Conservation (phyloP, 2,113 vertebrate species). For the Corythornis madagascariensis region DNA sequence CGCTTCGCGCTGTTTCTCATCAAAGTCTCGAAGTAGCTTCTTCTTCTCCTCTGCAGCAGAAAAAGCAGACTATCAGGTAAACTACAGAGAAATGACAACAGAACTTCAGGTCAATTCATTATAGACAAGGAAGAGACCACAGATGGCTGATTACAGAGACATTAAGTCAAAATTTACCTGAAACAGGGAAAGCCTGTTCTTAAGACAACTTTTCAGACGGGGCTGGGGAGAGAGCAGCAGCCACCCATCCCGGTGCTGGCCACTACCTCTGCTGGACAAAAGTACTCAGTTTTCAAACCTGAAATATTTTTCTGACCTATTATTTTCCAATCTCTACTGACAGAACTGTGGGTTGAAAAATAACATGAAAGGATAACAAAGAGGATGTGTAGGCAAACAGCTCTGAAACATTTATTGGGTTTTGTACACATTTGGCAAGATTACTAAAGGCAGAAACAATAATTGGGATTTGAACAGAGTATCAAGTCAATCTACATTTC, state of each 20-base stretch:
- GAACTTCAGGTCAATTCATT: background rate
- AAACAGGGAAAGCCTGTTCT: background rate
- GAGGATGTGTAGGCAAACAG: background rate
- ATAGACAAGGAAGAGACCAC: background rate
- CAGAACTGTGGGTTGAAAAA: background rate
- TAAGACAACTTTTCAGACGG: background rate
- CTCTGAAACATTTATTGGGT: background rate
- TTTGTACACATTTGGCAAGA: background rate
- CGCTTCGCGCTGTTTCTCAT: constrained; percentile 90
- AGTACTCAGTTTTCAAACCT: background rate
- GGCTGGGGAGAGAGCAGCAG: background rate
- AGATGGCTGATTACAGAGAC: background rate
- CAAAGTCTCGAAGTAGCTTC: constrained; percentile 87
- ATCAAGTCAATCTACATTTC: background rate
- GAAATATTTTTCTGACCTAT: background rate
- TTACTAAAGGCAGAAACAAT: background rate
- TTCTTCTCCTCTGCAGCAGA: constrained; percentile 90
- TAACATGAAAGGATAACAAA: background rate
- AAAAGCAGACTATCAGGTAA: background rate
- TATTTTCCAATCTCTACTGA: background rate
- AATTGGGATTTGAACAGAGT: background rate
- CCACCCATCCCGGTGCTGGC: background rate
- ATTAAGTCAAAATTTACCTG: background rate
- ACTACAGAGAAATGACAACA: background rate
- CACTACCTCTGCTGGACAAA: background rate